A percentile compares a stretch with the other conserved stretches of the same genome.
Conservation (phyloP, 2,797 vertebrate species). For the Malurus splendens region DNA sequence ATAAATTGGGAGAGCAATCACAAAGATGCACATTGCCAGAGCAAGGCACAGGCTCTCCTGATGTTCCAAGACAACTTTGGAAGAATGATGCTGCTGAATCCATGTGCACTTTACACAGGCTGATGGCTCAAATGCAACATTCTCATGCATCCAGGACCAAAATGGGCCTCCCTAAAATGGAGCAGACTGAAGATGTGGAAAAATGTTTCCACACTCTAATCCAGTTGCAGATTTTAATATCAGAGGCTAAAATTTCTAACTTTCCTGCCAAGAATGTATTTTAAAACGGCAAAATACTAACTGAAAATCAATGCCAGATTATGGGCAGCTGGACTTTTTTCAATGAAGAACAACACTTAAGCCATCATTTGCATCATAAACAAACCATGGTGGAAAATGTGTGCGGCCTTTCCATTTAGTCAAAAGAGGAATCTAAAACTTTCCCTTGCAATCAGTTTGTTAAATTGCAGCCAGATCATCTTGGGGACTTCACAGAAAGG, state of each 20-base stretch:
- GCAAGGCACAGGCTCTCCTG: not conserved
- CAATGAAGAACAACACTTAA: not conserved
- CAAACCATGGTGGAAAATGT: not conserved
- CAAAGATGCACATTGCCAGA: not conserved
- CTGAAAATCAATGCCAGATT: constrained; percentile 26
- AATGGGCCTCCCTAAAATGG: not conserved
- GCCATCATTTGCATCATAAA: not conserved
- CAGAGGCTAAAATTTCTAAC: not conserved
- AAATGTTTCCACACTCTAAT: not conserved
- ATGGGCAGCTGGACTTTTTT: constrained; percentile 2
- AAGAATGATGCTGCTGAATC: not conserved
- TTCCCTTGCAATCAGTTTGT: not conserved
- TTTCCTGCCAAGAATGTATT: constrained; percentile 1
- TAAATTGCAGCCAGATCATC: not conserved
- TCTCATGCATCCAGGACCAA: not conserved
- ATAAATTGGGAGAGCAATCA: not conserved
- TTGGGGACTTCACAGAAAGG: not conserved
- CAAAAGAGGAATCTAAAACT: not conserved
- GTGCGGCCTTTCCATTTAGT: not conserved
- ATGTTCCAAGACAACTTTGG: not conserved
- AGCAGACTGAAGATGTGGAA: not conserved
- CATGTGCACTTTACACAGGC: fast-evolving
- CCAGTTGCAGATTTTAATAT: constrained; percentile 8
- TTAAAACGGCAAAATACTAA: constrained; percentile 17
- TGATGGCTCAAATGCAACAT: not conserved